Base-by-base conservation (phyloP, 1,140 invertebrate species). In the Anoplolepis gracilipes region DNA sequence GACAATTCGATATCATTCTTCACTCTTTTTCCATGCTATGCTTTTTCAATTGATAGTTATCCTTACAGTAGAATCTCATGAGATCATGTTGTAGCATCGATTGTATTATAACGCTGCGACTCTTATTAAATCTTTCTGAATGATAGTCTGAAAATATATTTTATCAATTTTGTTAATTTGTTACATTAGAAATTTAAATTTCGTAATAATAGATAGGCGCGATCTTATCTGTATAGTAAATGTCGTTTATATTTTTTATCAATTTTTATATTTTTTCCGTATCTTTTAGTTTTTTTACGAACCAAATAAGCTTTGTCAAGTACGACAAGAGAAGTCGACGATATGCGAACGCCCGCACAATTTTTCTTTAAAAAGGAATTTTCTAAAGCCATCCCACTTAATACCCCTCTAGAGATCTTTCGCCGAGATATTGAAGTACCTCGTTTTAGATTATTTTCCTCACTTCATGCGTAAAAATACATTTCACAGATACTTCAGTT, bases 351-450 rank as follows among this genome's bases (percentile, higher is more conserved):
- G 13, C 30, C 39, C 30, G n/a, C 46, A 55, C 70, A 84, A 76
- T 84, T 84, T 84, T 76, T 84, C 57, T 82, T 30, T 16, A 28
- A n/a, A 19, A 59, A 73, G 39, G 28, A 75, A 76, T 84, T 42
- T 75, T 25, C 59, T 73, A n/a, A 61, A 36, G 55, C 36, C 7
- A 75, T 62, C 22, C 39, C 28, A 30, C 25, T 36, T 36, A 39
- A 62, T 84, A 76, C 8, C 75, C 6, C 55, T 62, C 39, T n/a
- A 4, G 28, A 84, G 70, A 49, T 16, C 46, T 76, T 28, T 53
- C 25, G 8, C 2, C 22, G 16, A 39, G 22, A 22, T 10, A 70
- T 11, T 42, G n/a, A 28, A 70, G 69, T 2, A 73, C 19, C 53
- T 72, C 39, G 5, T 22, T 75, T 36, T 19, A 59, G n/a, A 72